These are phyloP conservation scores for Pomatostomus ruficeps DNA, from an alignment of 2,113 vertebrate genomes.

Conservation along the genomic window DNA sequence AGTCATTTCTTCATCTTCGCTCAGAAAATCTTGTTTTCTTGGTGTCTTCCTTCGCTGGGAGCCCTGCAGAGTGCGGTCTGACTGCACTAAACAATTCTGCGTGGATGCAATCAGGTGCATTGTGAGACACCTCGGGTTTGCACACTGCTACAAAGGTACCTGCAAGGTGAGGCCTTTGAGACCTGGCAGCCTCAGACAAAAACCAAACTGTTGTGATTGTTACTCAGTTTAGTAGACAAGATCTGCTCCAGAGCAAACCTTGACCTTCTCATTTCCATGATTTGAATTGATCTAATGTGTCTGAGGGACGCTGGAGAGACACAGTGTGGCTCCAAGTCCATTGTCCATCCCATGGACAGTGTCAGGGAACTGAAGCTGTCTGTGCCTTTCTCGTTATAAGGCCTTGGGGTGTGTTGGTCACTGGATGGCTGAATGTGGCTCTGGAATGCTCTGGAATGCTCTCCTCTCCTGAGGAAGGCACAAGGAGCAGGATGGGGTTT, in stretches of 20 bases:
- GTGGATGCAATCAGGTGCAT: background rate
- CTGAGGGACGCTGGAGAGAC: background rate
- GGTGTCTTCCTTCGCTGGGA: background rate
- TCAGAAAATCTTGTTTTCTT: background rate
- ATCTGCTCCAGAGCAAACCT: background rate
- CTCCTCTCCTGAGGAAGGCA: background rate
- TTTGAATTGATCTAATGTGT: background rate
- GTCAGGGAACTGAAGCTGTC: background rate
- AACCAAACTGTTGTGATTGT: background rate
- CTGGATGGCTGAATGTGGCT: accelerated
- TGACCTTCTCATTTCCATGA: background rate
- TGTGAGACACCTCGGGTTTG: background rate
- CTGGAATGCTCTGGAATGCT: background rate
- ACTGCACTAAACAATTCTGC: background rate
- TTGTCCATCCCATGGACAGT: background rate
- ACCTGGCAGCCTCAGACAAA: background rate
- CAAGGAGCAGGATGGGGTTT: background rate
- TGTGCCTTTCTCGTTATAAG: background rate
- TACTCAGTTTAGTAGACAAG: background rate
- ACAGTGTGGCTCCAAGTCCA: background rate
- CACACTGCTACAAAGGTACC: background rate
- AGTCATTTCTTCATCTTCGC: background rate
- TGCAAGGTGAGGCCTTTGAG: background rate
- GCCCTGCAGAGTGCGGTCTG: background rate
- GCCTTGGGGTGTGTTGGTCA: background rate